Evolutionary conservation across 2,113 vertebrate species (phyloP).

Genomic region (Gila orcuttii): DNA sequence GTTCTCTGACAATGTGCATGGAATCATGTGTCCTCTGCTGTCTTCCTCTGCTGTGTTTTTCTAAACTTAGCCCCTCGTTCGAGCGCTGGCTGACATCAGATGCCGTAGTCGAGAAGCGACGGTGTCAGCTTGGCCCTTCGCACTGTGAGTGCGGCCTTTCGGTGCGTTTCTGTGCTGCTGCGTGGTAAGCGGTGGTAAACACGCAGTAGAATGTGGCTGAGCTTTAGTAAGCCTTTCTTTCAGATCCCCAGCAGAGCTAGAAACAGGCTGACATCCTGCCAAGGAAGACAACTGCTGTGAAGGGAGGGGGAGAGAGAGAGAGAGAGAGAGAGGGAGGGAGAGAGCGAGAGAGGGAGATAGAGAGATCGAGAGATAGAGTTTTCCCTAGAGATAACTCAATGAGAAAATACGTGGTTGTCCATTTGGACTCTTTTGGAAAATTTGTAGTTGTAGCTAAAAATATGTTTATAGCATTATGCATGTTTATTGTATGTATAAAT

Average conservation of each 20-base stretch:
- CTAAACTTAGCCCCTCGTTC: constrained; percentile 38
- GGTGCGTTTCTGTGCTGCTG: constrained; percentile 35
- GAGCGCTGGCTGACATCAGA: constrained; percentile 35
- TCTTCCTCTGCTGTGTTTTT: constrained; percentile 34
- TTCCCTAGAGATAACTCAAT: constrained; percentile 47
- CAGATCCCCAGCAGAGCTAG: constrained; percentile 43
- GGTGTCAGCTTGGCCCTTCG: constrained; percentile 16
- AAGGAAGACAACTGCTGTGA: constrained; percentile 40
- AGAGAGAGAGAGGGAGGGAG: no score
- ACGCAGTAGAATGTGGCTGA: constrained; percentile 42
- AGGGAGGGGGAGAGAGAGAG: background rate
- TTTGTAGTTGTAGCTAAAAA: constrained; percentile 54
- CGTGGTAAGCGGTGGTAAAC: constrained; percentile 47
- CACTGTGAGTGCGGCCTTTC: background rate
- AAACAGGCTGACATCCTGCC: constrained; percentile 54
- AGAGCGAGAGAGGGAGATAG: background rate
- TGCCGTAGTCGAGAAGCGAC: background rate
- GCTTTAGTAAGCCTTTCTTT: constrained; percentile 50
- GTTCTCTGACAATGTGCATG: constrained; percentile 46
- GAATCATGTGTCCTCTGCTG: constrained; percentile 51
- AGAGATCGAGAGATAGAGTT: constrained; percentile 27
- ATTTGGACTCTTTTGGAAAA: constrained; percentile 37
- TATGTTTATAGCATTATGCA: constrained; percentile 34
- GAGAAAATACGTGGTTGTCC: constrained; percentile 48
- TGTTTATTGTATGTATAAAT: constrained; percentile 1